Evolutionary conservation across 1,140 invertebrate genomes (phyloP), one percentile per base, ranked within the genome.

Genomic region (Coptotermes formosanus): DNA sequence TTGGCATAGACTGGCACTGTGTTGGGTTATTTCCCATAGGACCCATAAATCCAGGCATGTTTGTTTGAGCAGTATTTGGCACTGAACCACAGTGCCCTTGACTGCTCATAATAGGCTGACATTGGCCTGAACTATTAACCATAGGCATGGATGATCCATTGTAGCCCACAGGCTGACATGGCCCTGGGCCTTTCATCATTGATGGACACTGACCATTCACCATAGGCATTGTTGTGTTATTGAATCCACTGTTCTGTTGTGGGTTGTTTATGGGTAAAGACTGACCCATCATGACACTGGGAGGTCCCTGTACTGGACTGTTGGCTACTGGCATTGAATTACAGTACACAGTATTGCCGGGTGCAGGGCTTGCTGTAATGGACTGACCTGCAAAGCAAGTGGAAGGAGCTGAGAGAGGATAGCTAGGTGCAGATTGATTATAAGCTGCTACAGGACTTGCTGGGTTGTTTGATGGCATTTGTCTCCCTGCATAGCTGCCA

Each of bases 301-400:
- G 64, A 43, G 91, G 91, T 87, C 91, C 92, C 90, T 91, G 90
- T 23, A 91, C 85, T 64, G 90, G 91, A 86, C 90, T 90, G 90
- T 90, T 91, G 23, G 84, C 64, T 64, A 44, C 38, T 55, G 86
- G 52, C 82, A 30, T 25, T 55, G 86, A 64, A 52, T 86, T 52
- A 19, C 38, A 44, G 23, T 55, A 85, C 6, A 4, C 19, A 43
- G n/a, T 38, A 83, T 83, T 82, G 9, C 64, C n/a, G 30, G 64
- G n/a, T 30, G 64, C 64, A 12, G 64, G 64, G n/a, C 64, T 75
- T n/a, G 64, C 64, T 75, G 64, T 25, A 75, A 75, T 75, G 64
- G 64, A 75, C 64, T 75, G 64, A 11, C 25, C 64, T 75, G 64
- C 9, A 25, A n/a, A 30, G 8, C 64, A 25, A 30, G 4, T 75